Evolutionary conservation across 2,113 vertebrate genomes (phyloP), one percentile per base, ranked within the genome.

Genomic region (Nanorana parkeri): DNA sequence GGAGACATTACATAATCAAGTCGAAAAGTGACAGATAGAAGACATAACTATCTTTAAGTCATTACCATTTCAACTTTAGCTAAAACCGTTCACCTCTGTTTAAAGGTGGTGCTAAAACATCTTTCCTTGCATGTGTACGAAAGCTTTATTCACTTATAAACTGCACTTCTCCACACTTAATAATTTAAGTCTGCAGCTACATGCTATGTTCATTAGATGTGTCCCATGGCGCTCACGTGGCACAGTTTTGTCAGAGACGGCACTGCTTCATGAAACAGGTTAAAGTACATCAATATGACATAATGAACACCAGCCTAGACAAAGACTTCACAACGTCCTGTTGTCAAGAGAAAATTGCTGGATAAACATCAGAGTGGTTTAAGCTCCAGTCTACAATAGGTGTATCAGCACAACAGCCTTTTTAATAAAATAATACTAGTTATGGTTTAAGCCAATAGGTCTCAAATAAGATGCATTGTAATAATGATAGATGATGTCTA

Each of bases 271-370:
- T 21, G 60, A 67, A 78, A 55, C 67, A 66, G 64, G 51, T 56
- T 67, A 78, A 67, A 78, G 26, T 56, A 67, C 64, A 78, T 78
- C 77, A 68, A 78, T 67, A 28, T 78, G 64, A 23, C 64, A 23
- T 32, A 29, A 26, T 67, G 19, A 67, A 65, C 61, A 78, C 67
- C 28, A 78, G 64, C 64, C 11, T 47, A 78, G 76, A 64, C 63
- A 78, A 78, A 67, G 47, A 67, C 24, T 47, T 67, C 51, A 66
- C 24, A 55, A 51, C 19, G 54, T 54, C 36, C 17, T 63, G 15
- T 21, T 68, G 64, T 68, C 77, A 78, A 65, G 41, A 32, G 11
- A 10, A 16, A 56, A 32, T 55, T 32, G 47, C 63, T 68, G 41
- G 47, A 66, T 77, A 78, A 68, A 78, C 47, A 78, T 66, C 23